These are phyloP conservation scores for Dreissena rostriformis DNA, from an alignment of 1,140 invertebrate species.

Conservation along the genomic window DNA sequence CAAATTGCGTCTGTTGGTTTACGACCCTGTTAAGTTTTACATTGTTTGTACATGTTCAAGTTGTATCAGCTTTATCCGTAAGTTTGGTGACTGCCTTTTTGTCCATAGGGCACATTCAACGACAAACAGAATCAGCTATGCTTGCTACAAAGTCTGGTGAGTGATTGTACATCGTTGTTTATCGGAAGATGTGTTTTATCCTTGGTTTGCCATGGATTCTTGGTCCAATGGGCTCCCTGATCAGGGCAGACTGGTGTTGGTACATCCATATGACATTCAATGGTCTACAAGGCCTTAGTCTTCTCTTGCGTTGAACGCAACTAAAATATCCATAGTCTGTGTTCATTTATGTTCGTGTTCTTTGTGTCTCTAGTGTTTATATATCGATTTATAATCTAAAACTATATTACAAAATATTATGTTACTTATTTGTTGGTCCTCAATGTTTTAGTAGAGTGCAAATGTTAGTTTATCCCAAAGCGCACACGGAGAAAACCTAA, in stretches of 20 bases:
- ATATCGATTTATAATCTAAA: too few species aligned
- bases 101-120: conserved; percentile 16
- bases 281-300: conserved; percentile 47
- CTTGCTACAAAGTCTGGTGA: neutral
- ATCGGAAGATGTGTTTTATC: conserved; percentile 33
- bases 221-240: conserved; percentile 7
- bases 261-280: conserved; percentile 31
- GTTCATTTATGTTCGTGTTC: too few species aligned
- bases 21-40: conserved; percentile 13
- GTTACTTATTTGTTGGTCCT: too few species aligned
- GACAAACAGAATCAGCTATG: neutral
- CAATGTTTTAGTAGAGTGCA: too few species aligned
- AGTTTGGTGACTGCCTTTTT: conserved; percentile 14
- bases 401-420: too few species aligned
- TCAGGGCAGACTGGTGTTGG: conserved; percentile 9
- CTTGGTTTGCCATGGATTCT: conserved; percentile 50
- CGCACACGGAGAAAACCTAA: too few species aligned
- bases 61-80: conserved; percentile 7
- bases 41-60: conserved; percentile 26
- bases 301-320: conserved; percentile 7
- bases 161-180: conserved; percentile 31
- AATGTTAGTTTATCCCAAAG: too few species aligned
- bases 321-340: too few species aligned
- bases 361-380: too few species aligned
- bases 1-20: conserved; percentile 38